Evolutionary conservation across 2,113 vertebrate species (phyloP).

Genomic region (Cavia porcellus): DNA sequence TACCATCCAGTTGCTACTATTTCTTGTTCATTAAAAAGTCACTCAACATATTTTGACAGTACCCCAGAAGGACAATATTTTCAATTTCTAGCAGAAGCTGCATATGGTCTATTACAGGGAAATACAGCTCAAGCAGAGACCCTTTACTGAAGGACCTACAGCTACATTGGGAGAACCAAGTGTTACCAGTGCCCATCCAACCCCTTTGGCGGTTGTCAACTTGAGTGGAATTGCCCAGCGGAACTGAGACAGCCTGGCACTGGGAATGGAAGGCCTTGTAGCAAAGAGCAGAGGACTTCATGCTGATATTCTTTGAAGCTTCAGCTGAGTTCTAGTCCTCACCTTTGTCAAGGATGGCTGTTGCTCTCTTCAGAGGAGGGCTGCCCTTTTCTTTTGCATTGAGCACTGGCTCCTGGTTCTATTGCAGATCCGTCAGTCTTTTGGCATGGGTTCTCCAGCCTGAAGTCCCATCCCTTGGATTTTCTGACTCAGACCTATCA

Average conservation of each 20-base stretch:
- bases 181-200: too few relatives aligned
- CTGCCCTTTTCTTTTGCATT: not conserved
- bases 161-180: not conserved
- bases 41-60: too few relatives aligned
- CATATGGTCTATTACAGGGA: not conserved
- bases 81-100: too few relatives aligned
- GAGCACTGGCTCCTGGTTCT: not conserved
- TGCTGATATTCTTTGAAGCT: not conserved
- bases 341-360: not conserved
- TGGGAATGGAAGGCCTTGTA: not conserved
- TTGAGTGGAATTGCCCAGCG: not conserved
- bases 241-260: not conserved
- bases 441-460: not conserved
- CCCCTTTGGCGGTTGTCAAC: not conserved
- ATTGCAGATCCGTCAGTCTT: too few relatives aligned
- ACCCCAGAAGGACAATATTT: not conserved
- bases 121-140: not conserved
- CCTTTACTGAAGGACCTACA: not conserved
- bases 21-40: not conserved
- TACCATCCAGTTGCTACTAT: not conserved
- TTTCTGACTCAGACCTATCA: not conserved
- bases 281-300: not conserved
- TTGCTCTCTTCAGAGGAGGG: not conserved
- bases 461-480: not conserved
- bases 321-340: not conserved